phyloP scores from a whole-genome alignment of 2,888 invertebrate species.

The Auanema freiburgensis region DNA sequence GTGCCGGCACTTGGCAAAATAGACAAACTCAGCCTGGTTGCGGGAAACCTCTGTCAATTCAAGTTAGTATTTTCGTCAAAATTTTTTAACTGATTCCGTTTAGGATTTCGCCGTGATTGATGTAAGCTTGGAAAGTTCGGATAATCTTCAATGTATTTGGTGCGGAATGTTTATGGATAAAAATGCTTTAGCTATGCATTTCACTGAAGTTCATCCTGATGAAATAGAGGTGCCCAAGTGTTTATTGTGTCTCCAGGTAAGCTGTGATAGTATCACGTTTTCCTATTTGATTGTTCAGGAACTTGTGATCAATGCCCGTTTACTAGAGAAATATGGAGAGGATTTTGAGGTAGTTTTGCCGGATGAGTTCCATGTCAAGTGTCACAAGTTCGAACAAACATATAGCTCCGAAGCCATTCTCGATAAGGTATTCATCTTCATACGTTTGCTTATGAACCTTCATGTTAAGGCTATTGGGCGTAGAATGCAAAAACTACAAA shows the following conservation, averaged over 20 bases:
- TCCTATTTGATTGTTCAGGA: conserved; percentile 36
- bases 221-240: conserved; percentile 64
- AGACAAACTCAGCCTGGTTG: conserved; percentile 4
- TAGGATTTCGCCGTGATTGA: conserved; percentile 62
- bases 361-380: conserved; percentile 56
- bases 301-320: conserved; percentile 58
- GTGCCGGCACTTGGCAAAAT: conserved; percentile 57
- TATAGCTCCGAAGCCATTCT: conserved; percentile 46
- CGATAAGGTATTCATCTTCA: conserved; percentile 39
- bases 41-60: conserved; percentile 27
- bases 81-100: conserved; percentile 12
- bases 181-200: conserved; percentile 56
- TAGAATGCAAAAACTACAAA: conserved; percentile 19
- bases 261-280: neutral
- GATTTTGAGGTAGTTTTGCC: conserved; percentile 57
- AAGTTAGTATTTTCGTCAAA: conserved; percentile 17
- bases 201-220: conserved; percentile 60
- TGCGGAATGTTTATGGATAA: conserved; percentile 63
- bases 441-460: neutral
- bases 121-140: conserved; percentile 30
- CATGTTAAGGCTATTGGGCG: conserved; percentile 21
- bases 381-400: conserved; percentile 44
- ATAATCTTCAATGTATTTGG: conserved; percentile 63
- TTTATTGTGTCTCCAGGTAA: conserved; percentile 54
- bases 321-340: conserved; percentile 56